A percentile compares a stretch with the other conserved stretches of the same genome.
These are phyloP conservation scores for Hypotaenidia okinawae DNA, from an alignment of 2,797 vertebrate genomes.

Conservation along the genomic window DNA sequence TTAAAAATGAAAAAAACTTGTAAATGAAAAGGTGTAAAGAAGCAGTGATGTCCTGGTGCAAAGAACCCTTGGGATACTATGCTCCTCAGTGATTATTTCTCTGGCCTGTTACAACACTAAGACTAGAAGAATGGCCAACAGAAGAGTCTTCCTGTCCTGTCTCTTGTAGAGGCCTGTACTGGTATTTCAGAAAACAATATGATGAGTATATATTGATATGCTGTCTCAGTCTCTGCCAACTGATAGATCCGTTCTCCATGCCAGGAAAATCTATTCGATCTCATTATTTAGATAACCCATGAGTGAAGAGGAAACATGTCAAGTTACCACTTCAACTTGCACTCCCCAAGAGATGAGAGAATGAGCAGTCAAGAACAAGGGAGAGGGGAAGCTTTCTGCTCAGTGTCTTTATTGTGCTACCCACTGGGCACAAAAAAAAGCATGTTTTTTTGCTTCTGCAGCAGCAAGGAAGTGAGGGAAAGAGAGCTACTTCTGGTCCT, in stretches of 20 bases:
- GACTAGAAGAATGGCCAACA: neutral
- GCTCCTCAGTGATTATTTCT: neutral
- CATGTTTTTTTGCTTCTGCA: neutral
- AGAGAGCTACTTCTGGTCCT: neutral
- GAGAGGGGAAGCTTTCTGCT: neutral
- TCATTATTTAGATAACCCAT: neutral
- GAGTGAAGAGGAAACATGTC: neutral
- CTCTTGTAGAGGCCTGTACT: neutral
- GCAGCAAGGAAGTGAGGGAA: neutral
- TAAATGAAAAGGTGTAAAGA: neutral
- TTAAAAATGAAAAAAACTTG: neutral
- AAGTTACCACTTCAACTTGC: neutral
- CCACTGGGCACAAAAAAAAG: neutral
- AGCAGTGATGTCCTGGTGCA: neutral
- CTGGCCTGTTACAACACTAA: neutral
- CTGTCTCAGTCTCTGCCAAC: neutral
- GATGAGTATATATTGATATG: neutral
- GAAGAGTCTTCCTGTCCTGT: neutral
- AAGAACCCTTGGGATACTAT: neutral
- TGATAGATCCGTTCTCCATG: neutral
- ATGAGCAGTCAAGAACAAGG: neutral
- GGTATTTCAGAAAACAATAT: neutral
- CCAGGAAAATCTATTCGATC: neutral
- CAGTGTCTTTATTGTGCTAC: neutral
- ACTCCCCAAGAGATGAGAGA: neutral